These are phyloP conservation scores for Meghimatium bilineatum DNA, from an alignment of 2,888 invertebrate genomes.

Conservation along the genomic window DNA sequence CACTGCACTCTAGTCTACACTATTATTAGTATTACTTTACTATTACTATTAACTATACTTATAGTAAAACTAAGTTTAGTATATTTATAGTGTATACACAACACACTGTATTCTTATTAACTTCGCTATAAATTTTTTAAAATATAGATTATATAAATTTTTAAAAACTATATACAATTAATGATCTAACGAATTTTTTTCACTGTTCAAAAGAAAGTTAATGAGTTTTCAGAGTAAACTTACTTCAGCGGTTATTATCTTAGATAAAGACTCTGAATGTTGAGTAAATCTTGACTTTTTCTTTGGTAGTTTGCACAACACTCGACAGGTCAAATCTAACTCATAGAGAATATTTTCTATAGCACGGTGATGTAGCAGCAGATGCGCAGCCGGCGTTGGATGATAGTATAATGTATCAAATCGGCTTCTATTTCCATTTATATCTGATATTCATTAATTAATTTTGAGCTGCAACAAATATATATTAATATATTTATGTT, in stretches of 20 bases:
- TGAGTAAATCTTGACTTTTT: neutral
- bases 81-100: too few relatives aligned
- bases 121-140: too few relatives aligned
- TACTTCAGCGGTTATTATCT: neutral
- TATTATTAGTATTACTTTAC: too few relatives aligned
- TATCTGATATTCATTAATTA: neutral
- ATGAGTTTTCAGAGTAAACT: neutral
- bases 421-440: slow-evolving; percentile 5
- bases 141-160: too few relatives aligned
- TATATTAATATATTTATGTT: neutral
- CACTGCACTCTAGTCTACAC: too few relatives aligned
- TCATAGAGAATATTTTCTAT: neutral
- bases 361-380: neutral
- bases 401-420: neutral
- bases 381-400: neutral
- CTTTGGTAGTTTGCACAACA: neutral
- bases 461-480: neutral
- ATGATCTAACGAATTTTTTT: too few relatives aligned
- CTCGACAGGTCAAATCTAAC: neutral
- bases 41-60: too few relatives aligned
- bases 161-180: too few relatives aligned
- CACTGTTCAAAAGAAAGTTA: too few relatives aligned
- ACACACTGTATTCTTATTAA: too few relatives aligned
- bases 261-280: neutral
- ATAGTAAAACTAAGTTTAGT: too few relatives aligned